These are phyloP conservation scores for Zaprionus africanus DNA, from an alignment of 1,140 invertebrate species.

Conservation along the genomic window DNA sequence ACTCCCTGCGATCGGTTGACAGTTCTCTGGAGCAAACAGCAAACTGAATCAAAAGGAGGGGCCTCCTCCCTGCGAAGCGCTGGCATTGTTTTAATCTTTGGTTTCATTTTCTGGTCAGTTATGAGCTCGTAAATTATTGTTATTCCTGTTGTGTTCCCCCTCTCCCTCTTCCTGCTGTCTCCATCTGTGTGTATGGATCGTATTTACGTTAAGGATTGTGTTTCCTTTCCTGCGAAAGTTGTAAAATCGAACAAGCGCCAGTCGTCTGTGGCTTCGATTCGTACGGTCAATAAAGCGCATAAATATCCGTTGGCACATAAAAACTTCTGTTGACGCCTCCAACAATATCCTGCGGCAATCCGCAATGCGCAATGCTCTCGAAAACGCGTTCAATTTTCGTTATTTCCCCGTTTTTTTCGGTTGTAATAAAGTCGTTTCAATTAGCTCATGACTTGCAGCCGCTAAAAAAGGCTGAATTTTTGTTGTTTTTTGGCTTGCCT, in stretches of 20 bases:
- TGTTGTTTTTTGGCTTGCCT: background rate
- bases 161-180: slow-evolving; percentile 3
- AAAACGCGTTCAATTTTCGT: slow-evolving; percentile 44
- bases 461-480: background rate
- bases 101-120: slow-evolving; percentile 61
- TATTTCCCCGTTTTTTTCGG: slow-evolving; percentile 34
- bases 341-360: slow-evolving; percentile 60
- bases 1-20: slow-evolving; percentile 35
- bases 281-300: slow-evolving; percentile 40
- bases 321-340: slow-evolving; percentile 74
- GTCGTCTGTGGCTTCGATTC: slow-evolving; percentile 48
- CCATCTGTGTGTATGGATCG: slow-evolving; percentile 19
- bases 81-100: slow-evolving; percentile 27
- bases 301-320: slow-evolving; percentile 75
- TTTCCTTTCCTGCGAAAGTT: slow-evolving; percentile 79
- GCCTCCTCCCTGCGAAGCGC: slow-evolving; percentile 7
- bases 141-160: slow-evolving; percentile 16
- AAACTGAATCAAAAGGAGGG: slow-evolving; percentile 7
- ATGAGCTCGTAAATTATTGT: slow-evolving; percentile 78
- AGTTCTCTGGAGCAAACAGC: slow-evolving; percentile 22
- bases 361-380: background rate
- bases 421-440: slow-evolving; percentile 69
- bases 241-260: slow-evolving; percentile 69
- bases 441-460: slow-evolving; percentile 47
- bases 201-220: slow-evolving; percentile 55